phyloP scores from a whole-genome alignment of 1,140 invertebrate genomes.

The Drosophila melanogaster region DNA sequence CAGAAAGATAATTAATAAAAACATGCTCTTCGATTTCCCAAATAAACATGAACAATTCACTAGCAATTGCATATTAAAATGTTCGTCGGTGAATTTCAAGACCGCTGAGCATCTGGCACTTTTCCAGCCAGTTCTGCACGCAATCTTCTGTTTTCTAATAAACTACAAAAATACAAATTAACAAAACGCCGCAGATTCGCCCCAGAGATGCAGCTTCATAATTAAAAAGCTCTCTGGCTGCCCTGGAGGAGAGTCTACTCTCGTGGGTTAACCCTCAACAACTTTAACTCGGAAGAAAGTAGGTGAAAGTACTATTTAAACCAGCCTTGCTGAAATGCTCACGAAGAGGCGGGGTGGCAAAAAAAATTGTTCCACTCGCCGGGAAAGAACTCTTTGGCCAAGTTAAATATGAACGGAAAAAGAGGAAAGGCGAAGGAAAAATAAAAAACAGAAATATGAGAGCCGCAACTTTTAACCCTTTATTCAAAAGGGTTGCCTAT shows the following conservation, averaged over 20 bases:
- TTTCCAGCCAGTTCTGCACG: background rate
- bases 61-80: background rate
- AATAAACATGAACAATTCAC: too few relatives aligned
- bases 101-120: background rate
- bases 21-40: too few relatives aligned
- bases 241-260: slow-evolving; percentile 27
- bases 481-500: slow-evolving; percentile 54
- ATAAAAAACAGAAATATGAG: slow-evolving; percentile 34
- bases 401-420: slow-evolving; percentile 50
- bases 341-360: slow-evolving; percentile 12
- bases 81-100: background rate
- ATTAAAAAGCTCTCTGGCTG: slow-evolving; percentile 37
- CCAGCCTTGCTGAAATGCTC: slow-evolving; percentile 57
- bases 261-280: slow-evolving; percentile 50
- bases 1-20: too few relatives aligned
- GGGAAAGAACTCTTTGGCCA: slow-evolving; percentile 26
- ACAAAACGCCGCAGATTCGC: slow-evolving; percentile 45
- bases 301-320: slow-evolving; percentile 77
- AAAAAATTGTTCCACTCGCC: slow-evolving; percentile 30
- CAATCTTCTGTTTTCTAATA: slow-evolving; percentile 44
- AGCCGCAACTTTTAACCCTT: slow-evolving; percentile 70
- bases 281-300: slow-evolving; percentile 60
- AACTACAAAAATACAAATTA: slow-evolving; percentile 46
- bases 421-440: slow-evolving; percentile 18
- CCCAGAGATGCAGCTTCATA: slow-evolving; percentile 28